Evolutionary conservation across 2,113 vertebrate genomes (phyloP), one percentile per base, ranked within the genome.

Genomic region (Brachyistius frenatus): DNA sequence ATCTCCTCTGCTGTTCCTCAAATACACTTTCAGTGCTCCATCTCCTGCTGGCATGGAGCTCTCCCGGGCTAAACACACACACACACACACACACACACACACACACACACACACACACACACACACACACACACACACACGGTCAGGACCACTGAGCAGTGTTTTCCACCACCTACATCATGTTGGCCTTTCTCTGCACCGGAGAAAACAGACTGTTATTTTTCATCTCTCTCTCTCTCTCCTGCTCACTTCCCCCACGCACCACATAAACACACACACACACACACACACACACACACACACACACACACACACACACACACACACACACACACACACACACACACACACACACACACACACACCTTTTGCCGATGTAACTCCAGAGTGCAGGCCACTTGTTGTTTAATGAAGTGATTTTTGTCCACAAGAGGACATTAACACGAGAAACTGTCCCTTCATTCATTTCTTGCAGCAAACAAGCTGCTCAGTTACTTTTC

Each of bases 131-230:
- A 60, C 62, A 68, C 30, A 69, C 52, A 78, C 69, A 39, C 52
- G 37, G 47, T 5, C 3, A 53, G 31, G n/a, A 78, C 31, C 11
- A 7, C 37, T 73, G 57, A 33, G 7, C 3, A 13, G 50, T 49
- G 50, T 73, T 80, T 83, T 76, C 57, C 71, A 67, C 52, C 57
- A 46, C 72, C 53, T 68, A 58, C 83, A 60, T 31, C 58, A 50
- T 0, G 33, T 44, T 47, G 50, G 32, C 63, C 68, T 68, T 77
- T 77, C 23, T 47, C 66, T 66, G 23, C 30, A 10, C 61, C 35
- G 56, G 69, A 8, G 1, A 64, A 46, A 62, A 57, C 66, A 23
- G 23, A 71, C 57, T 54, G 58, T 67, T 78, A 47, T 58, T 80
- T 79, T 73, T 72, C 49, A 49, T 80, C 54, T 44, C 14, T 70